A percentile compares a stretch with the other conserved stretches of the same genome.
Evolutionary conservation across 2,888 invertebrate species (phyloP).

Genomic region (Drosophila tanythrix): DNA sequence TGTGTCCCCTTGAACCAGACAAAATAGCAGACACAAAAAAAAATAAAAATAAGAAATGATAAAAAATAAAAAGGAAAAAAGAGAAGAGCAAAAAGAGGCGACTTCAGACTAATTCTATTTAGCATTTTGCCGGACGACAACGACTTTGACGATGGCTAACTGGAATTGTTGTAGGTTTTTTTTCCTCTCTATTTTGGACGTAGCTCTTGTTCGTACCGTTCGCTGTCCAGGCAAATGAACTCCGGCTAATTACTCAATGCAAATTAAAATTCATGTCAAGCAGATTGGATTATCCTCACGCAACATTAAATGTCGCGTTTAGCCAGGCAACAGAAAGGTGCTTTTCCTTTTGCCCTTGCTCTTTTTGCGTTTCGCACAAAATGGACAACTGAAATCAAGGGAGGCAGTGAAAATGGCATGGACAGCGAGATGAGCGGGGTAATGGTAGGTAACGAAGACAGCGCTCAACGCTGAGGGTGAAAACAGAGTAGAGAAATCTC

Average conservation of each 20-base stretch:
- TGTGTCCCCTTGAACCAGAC: conserved; percentile 12
- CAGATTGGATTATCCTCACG: conserved; percentile 82
- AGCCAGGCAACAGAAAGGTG: conserved; percentile 65
- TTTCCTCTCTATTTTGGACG: conserved; percentile 9
- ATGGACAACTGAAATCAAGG: conserved; percentile 62
- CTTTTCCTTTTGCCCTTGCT: conserved; percentile 33
- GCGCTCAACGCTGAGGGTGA: conserved; percentile 29
- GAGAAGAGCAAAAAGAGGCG: conserved; percentile 19
- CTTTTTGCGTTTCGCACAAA: conserved; percentile 36
- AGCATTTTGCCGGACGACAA: conserved; percentile 63
- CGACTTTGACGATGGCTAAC: conserved; percentile 40
- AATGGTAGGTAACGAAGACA: conserved; percentile 32
- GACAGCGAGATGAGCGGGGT: background rate
- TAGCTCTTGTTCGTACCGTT: conserved; percentile 13
- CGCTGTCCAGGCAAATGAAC: conserved; percentile 65
- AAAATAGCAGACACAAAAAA: conserved; percentile 27
- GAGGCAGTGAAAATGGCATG: conserved; percentile 33
- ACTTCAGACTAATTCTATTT: conserved; percentile 68
- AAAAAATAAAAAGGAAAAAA: background rate
- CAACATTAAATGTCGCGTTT: conserved; percentile 80
- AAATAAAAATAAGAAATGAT: background rate
- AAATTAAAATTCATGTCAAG: conserved; percentile 82
- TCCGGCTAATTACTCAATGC: conserved; percentile 81
- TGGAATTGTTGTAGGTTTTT: conserved; percentile 25
- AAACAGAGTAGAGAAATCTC: conserved; percentile 68